Conservation (phyloP, 2,888 invertebrate species). For the Anorthoa munda region DNA sequence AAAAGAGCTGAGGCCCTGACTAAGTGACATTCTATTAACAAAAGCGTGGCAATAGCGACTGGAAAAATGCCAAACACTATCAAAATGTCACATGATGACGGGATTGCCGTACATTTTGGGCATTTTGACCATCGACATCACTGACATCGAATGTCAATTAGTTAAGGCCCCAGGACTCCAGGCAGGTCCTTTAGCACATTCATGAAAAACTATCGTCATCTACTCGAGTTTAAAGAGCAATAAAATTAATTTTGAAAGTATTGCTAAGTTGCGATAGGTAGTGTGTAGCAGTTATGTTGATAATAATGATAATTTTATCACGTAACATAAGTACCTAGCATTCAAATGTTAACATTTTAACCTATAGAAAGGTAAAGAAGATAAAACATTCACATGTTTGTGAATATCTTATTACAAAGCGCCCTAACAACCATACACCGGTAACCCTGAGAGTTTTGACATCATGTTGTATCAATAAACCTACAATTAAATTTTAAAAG, state of each 20-base stretch:
- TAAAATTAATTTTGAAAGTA: neutral
- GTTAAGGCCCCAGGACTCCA: neutral
- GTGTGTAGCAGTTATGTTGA: slow-evolving; percentile 7
- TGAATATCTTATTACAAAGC: slow-evolving; percentile 11
- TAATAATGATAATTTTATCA: slow-evolving; percentile 1
- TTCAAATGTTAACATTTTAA: slow-evolving; percentile 19
- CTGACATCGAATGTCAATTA: too few relatives aligned
- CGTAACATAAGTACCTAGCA: neutral
- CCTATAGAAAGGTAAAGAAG: slow-evolving; percentile 18
- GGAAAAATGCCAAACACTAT: too few relatives aligned
- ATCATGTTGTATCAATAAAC: slow-evolving; percentile 48
- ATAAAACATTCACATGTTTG: slow-evolving; percentile 22
- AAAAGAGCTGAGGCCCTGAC: too few relatives aligned
- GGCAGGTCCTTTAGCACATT: neutral
- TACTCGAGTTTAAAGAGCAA: neutral
- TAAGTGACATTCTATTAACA: too few relatives aligned
- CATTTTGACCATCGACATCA: too few relatives aligned
- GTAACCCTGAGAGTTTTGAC: slow-evolving; percentile 52
- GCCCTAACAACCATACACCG: slow-evolving; percentile 21
- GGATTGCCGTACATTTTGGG: too few relatives aligned
- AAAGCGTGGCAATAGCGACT: too few relatives aligned
- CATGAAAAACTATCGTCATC: neutral
- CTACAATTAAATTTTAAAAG: slow-evolving; percentile 54
- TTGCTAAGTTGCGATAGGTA: slow-evolving; percentile 1
- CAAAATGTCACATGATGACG: too few relatives aligned